Evolutionary conservation across 2,888 invertebrate species (phyloP), one percentile per base, ranked within the genome.

Genomic region (Heliconius sara): DNA sequence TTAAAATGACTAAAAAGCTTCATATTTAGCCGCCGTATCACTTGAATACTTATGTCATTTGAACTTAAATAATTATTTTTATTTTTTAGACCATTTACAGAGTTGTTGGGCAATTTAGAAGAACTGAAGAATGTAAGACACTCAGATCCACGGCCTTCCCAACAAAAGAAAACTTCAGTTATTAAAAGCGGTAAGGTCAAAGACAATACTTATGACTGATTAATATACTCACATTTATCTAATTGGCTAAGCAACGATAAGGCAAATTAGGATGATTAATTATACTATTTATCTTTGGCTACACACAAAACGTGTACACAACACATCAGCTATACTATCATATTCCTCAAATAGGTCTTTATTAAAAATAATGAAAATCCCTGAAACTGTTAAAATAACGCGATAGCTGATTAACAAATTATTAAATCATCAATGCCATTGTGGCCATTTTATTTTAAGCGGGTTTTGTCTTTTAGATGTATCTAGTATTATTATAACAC

Each of bases 101-200:
- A 98, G 85, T 96, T 98, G 83, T 96, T 99, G 85, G 99, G 99
- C 9, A 97, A 97, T 84, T 92, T 98, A 80, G 96, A 97, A 77
- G 97, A 97, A 86, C 94, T 98, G 70, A 91, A 87, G 83, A 91
- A 90, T 75, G 88, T 91, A 65, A 87, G 91, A 60, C 94, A 95
- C 82, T 88, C 93, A 83, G 90, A 92, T 80, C 91, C 94, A 60
- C 86, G 91, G 68, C 88, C 90, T 6, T 90, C 92, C 3, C 89
- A 91, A 81, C 91, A 90, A 80, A 93, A 91, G 83, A 93, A 92
- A 83, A 86, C 86, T 57, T 92, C 94, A 3, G 88, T 91, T 88
- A 87, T 94, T 27, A 94, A 89, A 87, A 94, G 93, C 79, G 94
- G 95, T 95, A 85, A 88, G 85, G 57, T 66, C 43, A 79, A 75